phyloP scores from a whole-genome alignment of 2,888 invertebrate genomes.

The Amorpha juglandis region DNA sequence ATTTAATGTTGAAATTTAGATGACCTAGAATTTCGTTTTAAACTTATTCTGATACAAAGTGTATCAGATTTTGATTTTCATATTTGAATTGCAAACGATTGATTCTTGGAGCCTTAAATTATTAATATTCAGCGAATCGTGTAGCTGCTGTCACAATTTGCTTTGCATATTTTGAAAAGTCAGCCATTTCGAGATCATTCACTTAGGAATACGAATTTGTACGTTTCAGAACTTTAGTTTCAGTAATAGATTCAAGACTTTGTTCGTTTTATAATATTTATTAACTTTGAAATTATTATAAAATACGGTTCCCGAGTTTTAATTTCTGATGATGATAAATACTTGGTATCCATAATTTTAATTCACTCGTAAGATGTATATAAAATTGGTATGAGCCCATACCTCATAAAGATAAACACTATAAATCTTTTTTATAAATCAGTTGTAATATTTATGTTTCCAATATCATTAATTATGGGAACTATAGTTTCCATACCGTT shows the following conservation, averaged over 20 bases:
- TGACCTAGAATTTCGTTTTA: not conserved
- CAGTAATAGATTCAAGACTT: not conserved
- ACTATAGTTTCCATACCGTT: too few species aligned
- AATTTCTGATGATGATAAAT: too few species aligned
- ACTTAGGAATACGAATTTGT: not conserved
- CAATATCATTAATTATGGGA: too few species aligned
- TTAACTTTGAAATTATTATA: too few species aligned
- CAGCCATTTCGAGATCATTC: not conserved
- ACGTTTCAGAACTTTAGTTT: not conserved
- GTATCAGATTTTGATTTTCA: conserved; percentile 17
- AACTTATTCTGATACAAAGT: not conserved
- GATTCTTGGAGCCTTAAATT: conserved; percentile 6
- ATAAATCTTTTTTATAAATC: too few species aligned
- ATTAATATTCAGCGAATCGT: conserved; percentile 14
- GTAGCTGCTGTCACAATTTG: not conserved
- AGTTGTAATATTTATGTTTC: too few species aligned
- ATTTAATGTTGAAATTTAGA: too few species aligned
- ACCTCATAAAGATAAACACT: too few species aligned
- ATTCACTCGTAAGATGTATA: too few species aligned
- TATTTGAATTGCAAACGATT: conserved; percentile 22
- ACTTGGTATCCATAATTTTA: too few species aligned
- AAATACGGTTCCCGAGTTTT: too few species aligned
- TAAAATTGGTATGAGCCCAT: too few species aligned
- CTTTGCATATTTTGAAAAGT: conserved; percentile 11
- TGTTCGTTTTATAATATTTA: not conserved